Base-by-base conservation (phyloP, 2,797 vertebrate species). In the Tachyglossus aculeatus region DNA sequence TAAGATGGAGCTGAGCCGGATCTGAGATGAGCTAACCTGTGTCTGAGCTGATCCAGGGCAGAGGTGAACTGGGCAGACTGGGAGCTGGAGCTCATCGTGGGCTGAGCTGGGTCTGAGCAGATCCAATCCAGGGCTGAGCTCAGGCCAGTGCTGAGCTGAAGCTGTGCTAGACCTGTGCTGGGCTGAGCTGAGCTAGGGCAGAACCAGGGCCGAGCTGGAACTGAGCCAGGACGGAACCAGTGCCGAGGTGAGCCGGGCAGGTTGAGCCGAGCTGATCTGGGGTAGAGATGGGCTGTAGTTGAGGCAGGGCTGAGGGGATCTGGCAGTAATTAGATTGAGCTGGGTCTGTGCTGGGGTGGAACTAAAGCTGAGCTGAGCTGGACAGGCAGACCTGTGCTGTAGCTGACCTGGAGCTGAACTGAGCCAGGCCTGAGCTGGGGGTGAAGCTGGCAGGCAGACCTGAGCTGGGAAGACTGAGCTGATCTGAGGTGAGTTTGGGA, bases 111-210 rank as follows among this genome's bases (percentile, higher is more conserved):
- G 21, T 3, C 19, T 24, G 25, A 24, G 13, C 21, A 22, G 19
- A 15, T 4, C 39, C 21, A 21, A 21, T 43, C 24, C 21, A 4
- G 15, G 21, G 44, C 45, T 48, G 45, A 29, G 48, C 21, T 12
- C 21, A 13, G 15, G 0, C 7, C 18, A 50, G 4, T 0, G 4
- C 6, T 32, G n/a, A 0, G 14, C 11, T 48, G 19, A 47, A 1
- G 1, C 5, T 25, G 9, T 0, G 11, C 22, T 16, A 9, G 1
- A 4, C n/a, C 7, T 4, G 0, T 12, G 14, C 13, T 1, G 19
- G 0, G 7, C 9, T 25, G 19, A 0, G 3, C 7, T 15, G 2
- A 0, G 2, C 21, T 27, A 3, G 0, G 0, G 6, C 6, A 57
- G 24, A 0, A 8, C 6, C 11, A n/a, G 4, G 0, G 4, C 5